Base-by-base conservation (phyloP, 2,888 invertebrate species). In the Heptascelio sp. region DNA sequence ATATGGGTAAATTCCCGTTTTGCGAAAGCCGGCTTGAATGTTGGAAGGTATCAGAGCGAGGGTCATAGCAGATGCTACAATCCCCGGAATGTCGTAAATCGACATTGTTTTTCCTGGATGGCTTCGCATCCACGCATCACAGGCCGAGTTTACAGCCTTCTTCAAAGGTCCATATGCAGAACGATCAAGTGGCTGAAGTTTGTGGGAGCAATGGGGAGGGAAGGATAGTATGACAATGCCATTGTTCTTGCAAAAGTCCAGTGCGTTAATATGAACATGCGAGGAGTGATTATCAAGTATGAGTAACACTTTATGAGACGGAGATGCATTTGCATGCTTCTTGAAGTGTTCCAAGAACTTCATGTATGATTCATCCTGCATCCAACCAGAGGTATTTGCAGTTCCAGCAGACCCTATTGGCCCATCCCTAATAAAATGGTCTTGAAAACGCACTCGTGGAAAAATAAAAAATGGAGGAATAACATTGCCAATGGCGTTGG, bases 191-290 rank as follows among this genome's bases (percentile, higher is more conserved):
- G 91, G 91, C 81, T 92, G 91, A 19, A 92, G 73, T 67, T 89
- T 90, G 73, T 92, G 92, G 0, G 88, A 85, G 75, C 89, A 89
- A 68, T 92, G 91, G 1, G 91, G 90, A 2, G 91, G 89, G 64
- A 91, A 87, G 26, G 90, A 87, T 15, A 92, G 77, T 59, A 92
- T 59, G 8, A 88, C 80, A 19, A 92, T 88, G 5, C 91, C 90
- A 84, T 90, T 89, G 15, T 87, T 85, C 85, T 89, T 89, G 25
- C 88, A 89, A 64, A 84, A 89, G 80, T 91, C 85, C 23, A 92
- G 70, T 15, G 85, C 83, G 8, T 60, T 9, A 34, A 57, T 34
- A 1, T n/a, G 4, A 0, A 57, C 9, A 57, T 34, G 30, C 17
- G 34, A 57, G 8, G 1, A n/a, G 82, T 49, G 84, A 51, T 87